Percentiles rank a stretch among this genome's conserved stretches.
Evolutionary conservation across 2,113 vertebrate genomes (phyloP).

Genomic region (Ovis canadensis): DNA sequence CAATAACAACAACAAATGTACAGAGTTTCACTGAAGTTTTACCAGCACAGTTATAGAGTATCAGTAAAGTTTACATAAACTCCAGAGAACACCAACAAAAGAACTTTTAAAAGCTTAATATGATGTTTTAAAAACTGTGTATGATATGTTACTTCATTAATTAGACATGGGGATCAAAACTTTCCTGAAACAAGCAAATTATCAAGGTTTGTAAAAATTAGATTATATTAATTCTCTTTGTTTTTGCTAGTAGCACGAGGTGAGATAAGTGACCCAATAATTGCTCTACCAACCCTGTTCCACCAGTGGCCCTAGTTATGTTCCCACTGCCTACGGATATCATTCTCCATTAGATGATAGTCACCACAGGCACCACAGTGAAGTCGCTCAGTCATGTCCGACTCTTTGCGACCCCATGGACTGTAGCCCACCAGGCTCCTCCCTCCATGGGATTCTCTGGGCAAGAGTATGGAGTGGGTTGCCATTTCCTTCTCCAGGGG

Average conservation of each 20-base stretch:
- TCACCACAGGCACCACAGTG: too few species aligned
- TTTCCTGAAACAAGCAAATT: background rate
- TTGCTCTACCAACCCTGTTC: background rate
- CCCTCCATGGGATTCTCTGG: too few species aligned
- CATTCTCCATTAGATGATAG: background rate
- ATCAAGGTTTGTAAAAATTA: background rate
- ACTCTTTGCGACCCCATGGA: too few species aligned
- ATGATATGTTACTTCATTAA: background rate
- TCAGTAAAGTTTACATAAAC: background rate
- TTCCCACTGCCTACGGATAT: background rate
- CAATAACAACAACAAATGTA: background rate
- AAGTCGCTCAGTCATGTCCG: rapidly evolving
- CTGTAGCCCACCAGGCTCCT: too few species aligned
- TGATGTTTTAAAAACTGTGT: background rate
- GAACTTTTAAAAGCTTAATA: background rate
- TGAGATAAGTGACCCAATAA: background rate
- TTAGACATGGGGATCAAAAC: background rate
- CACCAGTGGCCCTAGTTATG: background rate
- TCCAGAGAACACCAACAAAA: background rate
- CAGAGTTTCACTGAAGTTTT: background rate
- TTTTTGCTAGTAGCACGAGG: background rate
- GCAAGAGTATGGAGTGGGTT: too few species aligned
- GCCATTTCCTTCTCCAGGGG: too few species aligned
- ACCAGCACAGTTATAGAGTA: background rate
- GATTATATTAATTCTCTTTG: background rate